These are phyloP conservation scores for Dysidea cf. avara DNA, from an alignment of 37 sponge, comb jelly and placozoan genomes.

Conservation along the genomic window DNA sequence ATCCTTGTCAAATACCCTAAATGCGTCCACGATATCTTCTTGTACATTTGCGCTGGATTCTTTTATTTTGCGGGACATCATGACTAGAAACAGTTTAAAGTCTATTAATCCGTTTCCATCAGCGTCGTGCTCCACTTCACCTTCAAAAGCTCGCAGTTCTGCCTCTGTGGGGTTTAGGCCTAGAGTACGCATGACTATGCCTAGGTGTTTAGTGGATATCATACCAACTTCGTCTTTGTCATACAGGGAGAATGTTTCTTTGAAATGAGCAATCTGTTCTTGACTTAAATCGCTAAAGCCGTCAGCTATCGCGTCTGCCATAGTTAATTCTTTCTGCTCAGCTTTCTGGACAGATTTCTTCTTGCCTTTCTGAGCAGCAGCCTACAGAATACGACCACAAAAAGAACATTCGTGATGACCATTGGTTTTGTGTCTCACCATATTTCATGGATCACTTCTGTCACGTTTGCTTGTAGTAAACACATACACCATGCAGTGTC, in stretches of 20 bases:
- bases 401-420: no score
- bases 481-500: no score
- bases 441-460: neutral
- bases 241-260: conserved; percentile 98
- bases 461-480: no score
- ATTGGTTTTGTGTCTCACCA: no score
- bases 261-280: conserved; percentile 98
- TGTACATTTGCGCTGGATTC: conserved; percentile 95
- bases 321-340: no score
- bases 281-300: conserved; percentile 85
- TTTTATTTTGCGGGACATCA: conserved; percentile 99
- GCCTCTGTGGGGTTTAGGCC: conserved; percentile 99
- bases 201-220: conserved; percentile 97
- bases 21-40: conserved; percentile 97
- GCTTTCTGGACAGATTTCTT: no score
- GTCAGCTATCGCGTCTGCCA: conserved; percentile 46
- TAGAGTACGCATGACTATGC: conserved; percentile 98
- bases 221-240: conserved; percentile 99
- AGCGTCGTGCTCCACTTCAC: conserved; percentile 97
- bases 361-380: no score
- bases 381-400: no score
- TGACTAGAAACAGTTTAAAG: conserved; percentile 96
- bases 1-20: conserved; percentile 99
- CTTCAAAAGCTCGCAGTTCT: conserved; percentile 98
- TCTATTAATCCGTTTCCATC: conserved; percentile 99